A percentile compares a stretch with the other conserved stretches of the same genome.
phyloP scores from a whole-genome alignment of 1,140 invertebrate species.

The Ostrea denselamellosa region DNA sequence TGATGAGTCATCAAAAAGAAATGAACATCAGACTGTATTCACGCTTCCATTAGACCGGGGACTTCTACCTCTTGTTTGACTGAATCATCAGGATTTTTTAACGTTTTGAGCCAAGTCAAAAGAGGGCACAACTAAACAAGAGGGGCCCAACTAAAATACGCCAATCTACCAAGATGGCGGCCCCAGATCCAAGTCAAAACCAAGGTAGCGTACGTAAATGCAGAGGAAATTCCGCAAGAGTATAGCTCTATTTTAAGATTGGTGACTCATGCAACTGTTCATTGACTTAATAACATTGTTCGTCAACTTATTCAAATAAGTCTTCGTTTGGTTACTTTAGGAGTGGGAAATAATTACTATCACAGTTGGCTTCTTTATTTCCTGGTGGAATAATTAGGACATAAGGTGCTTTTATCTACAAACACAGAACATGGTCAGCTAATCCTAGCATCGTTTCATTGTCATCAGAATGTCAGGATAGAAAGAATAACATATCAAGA shows the following conservation, averaged over 20 bases:
- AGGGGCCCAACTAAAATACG: conserved; percentile 64
- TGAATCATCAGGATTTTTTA: conserved; percentile 52
- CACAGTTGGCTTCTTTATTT: neutral
- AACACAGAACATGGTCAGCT: neutral
- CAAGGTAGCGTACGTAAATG: conserved; percentile 62
- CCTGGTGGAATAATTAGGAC: neutral
- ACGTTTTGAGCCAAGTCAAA: conserved; percentile 37
- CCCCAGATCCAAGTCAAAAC: conserved; percentile 66
- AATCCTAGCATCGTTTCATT: neutral
- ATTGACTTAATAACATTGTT: conserved; percentile 58
- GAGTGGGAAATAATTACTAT: neutral
- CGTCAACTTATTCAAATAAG: conserved; percentile 41
- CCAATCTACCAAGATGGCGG: conserved; percentile 76
- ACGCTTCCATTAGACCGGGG: conserved; percentile 66
- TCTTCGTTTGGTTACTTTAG: neutral
- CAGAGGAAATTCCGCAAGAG: conserved; percentile 60
- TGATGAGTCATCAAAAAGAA: conserved; percentile 77
- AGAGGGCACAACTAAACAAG: conserved; percentile 50
- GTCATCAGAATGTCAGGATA: neutral
- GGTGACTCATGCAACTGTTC: conserved; percentile 66
- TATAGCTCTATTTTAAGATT: conserved; percentile 66
- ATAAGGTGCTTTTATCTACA: neutral
- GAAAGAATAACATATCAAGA: neutral
- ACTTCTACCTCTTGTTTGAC: conserved; percentile 62
- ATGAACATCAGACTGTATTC: conserved; percentile 71